Conservation (phyloP, 92 coral and sea anemone species). For the Phenganax subtilis region DNA sequence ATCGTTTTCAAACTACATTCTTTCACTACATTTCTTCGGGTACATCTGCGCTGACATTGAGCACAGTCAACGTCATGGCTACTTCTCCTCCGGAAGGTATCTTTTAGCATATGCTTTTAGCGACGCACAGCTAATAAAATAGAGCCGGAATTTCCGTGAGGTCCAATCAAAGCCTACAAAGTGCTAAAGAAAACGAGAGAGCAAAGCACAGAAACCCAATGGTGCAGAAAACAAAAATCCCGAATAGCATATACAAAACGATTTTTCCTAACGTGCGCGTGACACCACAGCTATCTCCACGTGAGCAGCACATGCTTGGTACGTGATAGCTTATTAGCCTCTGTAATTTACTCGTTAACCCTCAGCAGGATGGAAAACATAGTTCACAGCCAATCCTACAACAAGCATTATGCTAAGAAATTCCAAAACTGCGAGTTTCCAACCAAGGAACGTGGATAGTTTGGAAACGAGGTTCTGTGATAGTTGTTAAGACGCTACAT, state of each 20-base stretch:
- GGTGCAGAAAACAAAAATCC: slow-evolving; percentile 82
- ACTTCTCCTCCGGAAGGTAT: too few species aligned
- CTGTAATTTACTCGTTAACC: slow-evolving; percentile 57
- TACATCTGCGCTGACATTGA: too few species aligned
- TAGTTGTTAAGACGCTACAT: slow-evolving; percentile 85
- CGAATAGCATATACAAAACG: slow-evolving; percentile 82
- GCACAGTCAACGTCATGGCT: too few species aligned
- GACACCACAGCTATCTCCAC: slow-evolving; percentile 85
- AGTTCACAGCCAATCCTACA: slow-evolving; percentile 88
- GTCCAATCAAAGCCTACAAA: slow-evolving; percentile 68
- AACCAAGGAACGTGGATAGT: slow-evolving; percentile 47
- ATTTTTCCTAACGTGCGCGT: slow-evolving; percentile 84
- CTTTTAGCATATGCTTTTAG: too few species aligned
- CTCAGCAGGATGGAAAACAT: slow-evolving; percentile 91
- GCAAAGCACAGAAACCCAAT: slow-evolving; percentile 54
- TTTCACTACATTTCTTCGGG: too few species aligned
- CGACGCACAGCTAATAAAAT: slow-evolving; percentile 37
- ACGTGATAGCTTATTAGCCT: slow-evolving; percentile 45
- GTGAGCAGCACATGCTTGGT: slow-evolving; percentile 64
- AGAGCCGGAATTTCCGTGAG: slow-evolving; percentile 76
- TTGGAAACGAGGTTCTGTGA: not conserved
- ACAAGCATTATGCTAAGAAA: slow-evolving; percentile 83
- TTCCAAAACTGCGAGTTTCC: slow-evolving; percentile 92
- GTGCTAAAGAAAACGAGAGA: slow-evolving; percentile 68
- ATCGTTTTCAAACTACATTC: too few species aligned